These are phyloP conservation scores for Odontothrips loti DNA, from an alignment of 2,888 invertebrate species.

Conservation along the genomic window DNA sequence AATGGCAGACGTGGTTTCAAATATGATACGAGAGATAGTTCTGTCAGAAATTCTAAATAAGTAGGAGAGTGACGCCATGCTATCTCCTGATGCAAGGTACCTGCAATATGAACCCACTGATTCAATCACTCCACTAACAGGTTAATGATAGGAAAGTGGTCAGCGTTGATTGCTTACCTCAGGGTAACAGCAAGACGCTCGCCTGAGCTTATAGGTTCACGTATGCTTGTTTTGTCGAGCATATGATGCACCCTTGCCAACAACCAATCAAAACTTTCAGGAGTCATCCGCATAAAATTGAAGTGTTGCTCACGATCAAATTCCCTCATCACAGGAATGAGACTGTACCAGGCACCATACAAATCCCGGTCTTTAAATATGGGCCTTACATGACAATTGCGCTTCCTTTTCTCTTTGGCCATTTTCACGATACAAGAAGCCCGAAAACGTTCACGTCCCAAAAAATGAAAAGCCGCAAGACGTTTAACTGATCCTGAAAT, in stretches of 20 bases:
- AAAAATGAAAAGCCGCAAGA: background rate
- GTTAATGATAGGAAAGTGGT: too few relatives aligned
- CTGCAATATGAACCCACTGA: too few relatives aligned
- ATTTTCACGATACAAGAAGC: background rate
- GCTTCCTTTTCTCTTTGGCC: background rate
- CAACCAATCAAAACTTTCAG: slow-evolving; percentile 28
- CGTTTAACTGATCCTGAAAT: background rate
- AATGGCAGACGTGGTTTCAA: slow-evolving; percentile 34
- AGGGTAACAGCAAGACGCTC: too few relatives aligned
- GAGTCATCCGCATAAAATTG: slow-evolving; percentile 31
- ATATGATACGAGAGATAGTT: slow-evolving; percentile 35
- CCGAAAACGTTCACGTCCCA: background rate
- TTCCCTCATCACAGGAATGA: slow-evolving; percentile 3
- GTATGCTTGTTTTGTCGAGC: slow-evolving; percentile 10
- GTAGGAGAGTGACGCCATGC: slow-evolving; percentile 35
- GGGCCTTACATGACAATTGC: background rate
- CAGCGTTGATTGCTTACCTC: too few relatives aligned
- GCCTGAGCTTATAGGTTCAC: too few relatives aligned
- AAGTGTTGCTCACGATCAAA: slow-evolving; percentile 27
- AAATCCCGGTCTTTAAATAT: background rate
- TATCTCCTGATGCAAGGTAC: slow-evolving; percentile 36
- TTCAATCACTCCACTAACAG: too few relatives aligned
- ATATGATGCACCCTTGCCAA: slow-evolving; percentile 21
- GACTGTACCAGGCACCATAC: too few relatives aligned
- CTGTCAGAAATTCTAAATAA: slow-evolving; percentile 34